A percentile compares a stretch with the other conserved stretches of the same genome.
phyloP scores from a whole-genome alignment of 2,113 vertebrate species.

The Eonycteris spelaea region DNA sequence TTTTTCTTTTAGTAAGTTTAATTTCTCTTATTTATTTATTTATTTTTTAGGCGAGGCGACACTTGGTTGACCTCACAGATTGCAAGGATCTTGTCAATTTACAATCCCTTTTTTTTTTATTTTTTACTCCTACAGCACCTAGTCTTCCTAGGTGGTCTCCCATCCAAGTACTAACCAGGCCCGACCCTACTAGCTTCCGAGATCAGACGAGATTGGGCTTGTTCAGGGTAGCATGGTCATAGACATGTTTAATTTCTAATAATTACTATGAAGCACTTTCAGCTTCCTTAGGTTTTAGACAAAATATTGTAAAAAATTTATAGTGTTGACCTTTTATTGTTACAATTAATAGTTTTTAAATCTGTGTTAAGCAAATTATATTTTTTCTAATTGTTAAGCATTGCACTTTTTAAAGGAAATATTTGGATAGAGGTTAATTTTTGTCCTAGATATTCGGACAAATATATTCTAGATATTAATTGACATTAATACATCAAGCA shows the following conservation, averaged over 20 bases:
- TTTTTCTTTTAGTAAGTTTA: slow-evolving; percentile 16
- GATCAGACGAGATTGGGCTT: too few relatives aligned
- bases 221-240: too few relatives aligned
- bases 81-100: too few relatives aligned
- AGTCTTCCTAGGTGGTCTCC: too few relatives aligned
- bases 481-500: background rate
- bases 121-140: too few relatives aligned
- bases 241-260: background rate
- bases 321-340: background rate
- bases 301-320: background rate
- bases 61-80: too few relatives aligned
- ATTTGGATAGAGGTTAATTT: slow-evolving; percentile 10
- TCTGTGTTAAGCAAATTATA: background rate
- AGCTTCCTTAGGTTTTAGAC: background rate
- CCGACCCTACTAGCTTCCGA: too few relatives aligned
- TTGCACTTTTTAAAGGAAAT: background rate
- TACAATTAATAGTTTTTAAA: background rate
- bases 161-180: too few relatives aligned
- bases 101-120: too few relatives aligned
- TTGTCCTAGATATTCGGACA: background rate
- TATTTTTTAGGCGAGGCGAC: too few relatives aligned
- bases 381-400: slow-evolving; percentile 19
- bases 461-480: background rate
- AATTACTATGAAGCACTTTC: background rate
- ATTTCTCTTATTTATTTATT: background rate